Base-by-base conservation (phyloP, 2,888 invertebrate species). In the Leptopilina myrica region DNA sequence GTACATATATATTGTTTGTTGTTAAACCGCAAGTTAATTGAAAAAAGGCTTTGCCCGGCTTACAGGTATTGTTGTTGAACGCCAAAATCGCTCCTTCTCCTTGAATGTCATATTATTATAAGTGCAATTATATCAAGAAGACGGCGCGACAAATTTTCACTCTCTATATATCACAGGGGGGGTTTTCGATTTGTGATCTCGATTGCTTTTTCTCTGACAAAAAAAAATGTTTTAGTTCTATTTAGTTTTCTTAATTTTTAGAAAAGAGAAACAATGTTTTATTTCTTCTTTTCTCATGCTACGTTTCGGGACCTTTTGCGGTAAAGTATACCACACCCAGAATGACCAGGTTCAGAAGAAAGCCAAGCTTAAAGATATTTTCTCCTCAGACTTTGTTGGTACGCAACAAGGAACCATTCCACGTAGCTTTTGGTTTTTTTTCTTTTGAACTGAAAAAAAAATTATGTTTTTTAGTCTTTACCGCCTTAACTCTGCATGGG, bases 351-450 rank as follows among this genome's bases (percentile, higher is more conserved):
- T 85, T 81, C 93, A 93, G 91, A 95, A 95, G 92, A 95, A 95
- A 94, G 95, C 95, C 93, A 96, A 96, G 95, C 95, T 96, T 93
- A 96, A 96, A 94, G 96, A 96, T 94, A 95, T 96, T 93, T 96
- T 96, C 94, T 95, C 96, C 92, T 95, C 96, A 92, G 96, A 96
- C 94, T 95, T 96, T 94, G 95, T 95, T 95, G 94, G 94, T 94
- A 93, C 88, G 91, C 89, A 89, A 88, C 78, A 87, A 87, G 84
- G 85, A 87, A 86, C 81, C 82, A 85, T 83, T 86, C 90, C 89
- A 83, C 82, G 82, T 87, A 87, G 84, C 81, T 83, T 83, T 83
- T 83, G 83, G 82, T 80, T 76, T 33, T 33, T 33, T 33, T 33
- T 26, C 3, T 26, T 26, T 26, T 33, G 1, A 20, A 20, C 20